Evolutionary conservation across 1,140 invertebrate species (phyloP), one percentile per base, ranked within the genome.

Genomic region (Heliconius congener): DNA sequence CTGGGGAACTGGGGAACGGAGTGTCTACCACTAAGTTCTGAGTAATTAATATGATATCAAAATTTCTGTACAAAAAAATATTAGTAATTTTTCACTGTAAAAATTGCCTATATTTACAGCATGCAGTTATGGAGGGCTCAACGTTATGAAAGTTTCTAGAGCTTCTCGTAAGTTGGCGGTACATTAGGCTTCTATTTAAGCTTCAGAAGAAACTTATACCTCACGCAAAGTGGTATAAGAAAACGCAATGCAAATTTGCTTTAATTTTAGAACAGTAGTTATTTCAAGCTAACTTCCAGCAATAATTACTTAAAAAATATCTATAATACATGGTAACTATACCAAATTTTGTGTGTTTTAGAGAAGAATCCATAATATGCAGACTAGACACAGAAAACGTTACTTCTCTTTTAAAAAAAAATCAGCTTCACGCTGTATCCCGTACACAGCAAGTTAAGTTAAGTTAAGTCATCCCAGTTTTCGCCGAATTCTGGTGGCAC

Each of bases 81-180:
- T 3, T 52, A 18, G 13, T 18, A 16, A 52, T 13, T 18, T 23
- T 23, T 52, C 6, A 18, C 3, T 3, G 13, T 16, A 52, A 13
- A 16, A 18, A 16, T 19, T n/a, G 6, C 55, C n/a, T 57, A 57
- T n/a, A 13, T 60, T 16, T n/a, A 66, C 57, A 27, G n/a, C 11
- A 66, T 16, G 23, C 23, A 66, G 57, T 66, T 30, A 66, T 30
- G 11, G 13, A 30, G 0, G 27, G 9, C 23, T 8, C 23, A 27
- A 30, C 16, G 60, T 66, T 66, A 66, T 16, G 60, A 66, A 66
- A 66, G 60, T 27, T 30, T 57, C 60, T 27, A 66, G 60, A 66
- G 23, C 23, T 66, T 66, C 23, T 13, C 57, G 57, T 27, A 60
- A 60, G 57, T 60, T 60, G 27, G 27, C 23, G 57, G 23, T 30